A percentile compares a stretch with the other conserved stretches of the same genome.
Conservation (phyloP, 2,113 vertebrate genomes). For the Symphodus melops region DNA sequence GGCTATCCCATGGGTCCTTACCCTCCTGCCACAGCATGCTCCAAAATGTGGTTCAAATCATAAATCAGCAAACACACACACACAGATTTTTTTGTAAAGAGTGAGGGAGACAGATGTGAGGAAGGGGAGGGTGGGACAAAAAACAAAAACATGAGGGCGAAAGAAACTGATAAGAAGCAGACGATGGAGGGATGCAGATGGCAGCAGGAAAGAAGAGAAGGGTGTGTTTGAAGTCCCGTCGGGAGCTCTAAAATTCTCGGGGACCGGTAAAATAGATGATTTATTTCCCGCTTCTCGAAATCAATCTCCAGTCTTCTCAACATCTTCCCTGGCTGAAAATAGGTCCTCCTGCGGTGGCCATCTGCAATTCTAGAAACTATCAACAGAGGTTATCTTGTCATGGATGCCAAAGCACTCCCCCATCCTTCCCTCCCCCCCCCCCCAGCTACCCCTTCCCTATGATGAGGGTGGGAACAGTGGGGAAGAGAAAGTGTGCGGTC, state of each 20-base stretch:
- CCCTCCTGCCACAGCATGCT: conserved; percentile 34
- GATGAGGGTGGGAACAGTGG: conserved; percentile 17
- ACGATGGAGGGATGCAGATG: conserved; percentile 17
- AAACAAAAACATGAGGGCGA: neutral
- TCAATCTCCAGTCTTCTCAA: conserved; percentile 47
- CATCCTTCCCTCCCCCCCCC: neutral
- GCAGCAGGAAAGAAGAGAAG: conserved; percentile 3
- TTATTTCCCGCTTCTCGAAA: conserved; percentile 30
- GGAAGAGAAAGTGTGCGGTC: conserved; percentile 37
- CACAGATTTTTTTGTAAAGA: conserved; percentile 13
- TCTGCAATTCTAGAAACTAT: conserved; percentile 53
- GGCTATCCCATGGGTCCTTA: conserved; percentile 42
- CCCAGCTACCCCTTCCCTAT: neutral
- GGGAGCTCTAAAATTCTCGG: conserved; percentile 27
- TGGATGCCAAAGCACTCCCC: conserved; percentile 42
- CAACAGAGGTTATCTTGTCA: conserved; percentile 52
- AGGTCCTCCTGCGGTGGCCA: conserved; percentile 42
- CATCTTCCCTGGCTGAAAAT: conserved; percentile 30
- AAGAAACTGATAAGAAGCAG: conserved; percentile 28
- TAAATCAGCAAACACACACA: conserved; percentile 35
- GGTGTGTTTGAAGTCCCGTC: conserved; percentile 17
- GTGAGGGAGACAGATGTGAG: conserved; percentile 4
- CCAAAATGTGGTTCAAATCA: conserved; percentile 54
- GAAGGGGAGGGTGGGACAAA: neutral
- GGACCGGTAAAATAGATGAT: conserved; percentile 33